phyloP scores from a whole-genome alignment of 2,888 invertebrate species.

The Phyllotreta cruciferae region DNA sequence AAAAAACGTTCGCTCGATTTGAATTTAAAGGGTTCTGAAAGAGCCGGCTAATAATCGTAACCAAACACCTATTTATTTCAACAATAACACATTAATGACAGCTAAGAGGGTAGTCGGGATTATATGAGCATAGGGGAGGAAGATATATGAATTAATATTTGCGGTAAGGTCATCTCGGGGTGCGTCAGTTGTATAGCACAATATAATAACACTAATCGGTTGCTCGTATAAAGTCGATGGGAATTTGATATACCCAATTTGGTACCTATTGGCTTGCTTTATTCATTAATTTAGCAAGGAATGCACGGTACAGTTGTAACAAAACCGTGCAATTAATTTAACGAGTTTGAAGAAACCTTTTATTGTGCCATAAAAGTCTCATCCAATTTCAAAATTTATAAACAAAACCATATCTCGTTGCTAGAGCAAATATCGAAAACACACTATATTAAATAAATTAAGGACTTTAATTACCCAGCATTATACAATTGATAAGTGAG shows the following conservation, averaged over 20 bases:
- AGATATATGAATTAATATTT: slow-evolving; percentile 40
- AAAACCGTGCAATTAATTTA: too few species aligned
- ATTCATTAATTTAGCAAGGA: too few species aligned
- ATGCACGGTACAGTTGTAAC: too few species aligned
- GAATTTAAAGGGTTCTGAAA: slow-evolving; percentile 27
- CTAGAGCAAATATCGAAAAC: slow-evolving; percentile 1
- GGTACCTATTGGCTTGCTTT: too few species aligned
- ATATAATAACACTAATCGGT: background rate
- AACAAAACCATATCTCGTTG: too few species aligned
- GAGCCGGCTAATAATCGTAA: slow-evolving; percentile 40
- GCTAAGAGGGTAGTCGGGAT: slow-evolving; percentile 37
- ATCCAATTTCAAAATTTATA: too few species aligned
- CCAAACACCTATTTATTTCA: slow-evolving; percentile 36
- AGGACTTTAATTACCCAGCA: slow-evolving; percentile 9
- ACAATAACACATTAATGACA: slow-evolving; percentile 44
- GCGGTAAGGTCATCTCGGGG: slow-evolving; percentile 42
- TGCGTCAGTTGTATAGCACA: slow-evolving; percentile 38
- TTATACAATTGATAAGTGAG: slow-evolving; percentile 16
- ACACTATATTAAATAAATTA: slow-evolving; percentile 16
- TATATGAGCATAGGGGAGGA: slow-evolving; percentile 36
- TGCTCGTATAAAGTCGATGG: background rate
- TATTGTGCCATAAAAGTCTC: too few species aligned
- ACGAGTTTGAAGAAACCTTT: too few species aligned
- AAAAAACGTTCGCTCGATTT: slow-evolving; percentile 34
- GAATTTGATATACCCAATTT: too few species aligned